Percentiles rank a stretch among this genome's conserved stretches.
Evolutionary conservation across 2,797 vertebrate species (phyloP).

Genomic region (Urosaurus nigricauda): DNA sequence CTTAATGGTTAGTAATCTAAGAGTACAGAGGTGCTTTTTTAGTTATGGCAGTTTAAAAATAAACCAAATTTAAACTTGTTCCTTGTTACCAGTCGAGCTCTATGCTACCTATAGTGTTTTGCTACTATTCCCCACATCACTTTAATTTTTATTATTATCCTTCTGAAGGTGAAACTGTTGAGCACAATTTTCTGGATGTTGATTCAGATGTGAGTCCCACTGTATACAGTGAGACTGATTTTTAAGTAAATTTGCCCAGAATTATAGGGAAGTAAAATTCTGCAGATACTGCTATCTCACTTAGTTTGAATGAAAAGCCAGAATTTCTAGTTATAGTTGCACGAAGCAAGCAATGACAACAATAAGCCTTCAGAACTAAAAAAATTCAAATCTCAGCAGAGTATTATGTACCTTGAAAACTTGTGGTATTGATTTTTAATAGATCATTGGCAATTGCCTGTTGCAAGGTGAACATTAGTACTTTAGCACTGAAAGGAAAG

Average conservation of each 20-base stretch:
- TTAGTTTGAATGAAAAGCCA: not conserved
- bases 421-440: not conserved
- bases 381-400: not conserved
- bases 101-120: not conserved
- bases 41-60: not conserved
- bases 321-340: not conserved
- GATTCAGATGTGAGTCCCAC: not conserved
- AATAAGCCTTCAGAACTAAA: not conserved
- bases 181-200: not conserved
- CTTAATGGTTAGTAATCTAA: not conserved
- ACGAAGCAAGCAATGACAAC: not conserved
- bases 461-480: not conserved
- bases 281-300: not conserved
- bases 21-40: not conserved
- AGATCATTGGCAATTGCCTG: not conserved
- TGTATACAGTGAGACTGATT: not conserved
- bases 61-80: not conserved
- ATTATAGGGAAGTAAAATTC: not conserved
- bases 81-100: not conserved
- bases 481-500: not conserved
- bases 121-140: not conserved
- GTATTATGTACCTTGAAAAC: not conserved
- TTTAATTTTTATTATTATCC: not conserved
- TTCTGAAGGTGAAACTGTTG: too few relatives aligned
- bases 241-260: not conserved